Percentiles rank a stretch among this genome's conserved stretches.
phyloP scores from a whole-genome alignment of 2,113 vertebrate species.

The Neopipo cinnamomea region DNA sequence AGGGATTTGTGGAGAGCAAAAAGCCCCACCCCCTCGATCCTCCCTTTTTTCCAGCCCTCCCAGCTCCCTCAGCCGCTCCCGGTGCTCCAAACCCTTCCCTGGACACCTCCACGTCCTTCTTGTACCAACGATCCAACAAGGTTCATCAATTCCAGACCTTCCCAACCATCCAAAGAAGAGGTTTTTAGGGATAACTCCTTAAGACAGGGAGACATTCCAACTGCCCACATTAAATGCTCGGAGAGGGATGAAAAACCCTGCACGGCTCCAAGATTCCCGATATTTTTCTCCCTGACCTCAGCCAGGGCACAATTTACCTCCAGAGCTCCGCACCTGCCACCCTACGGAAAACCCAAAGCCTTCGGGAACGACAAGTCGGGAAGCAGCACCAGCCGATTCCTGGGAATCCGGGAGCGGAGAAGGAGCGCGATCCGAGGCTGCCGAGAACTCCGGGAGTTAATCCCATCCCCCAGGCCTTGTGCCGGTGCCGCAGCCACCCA shows the following conservation, averaged over 20 bases:
- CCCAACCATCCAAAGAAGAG: not conserved
- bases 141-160: not conserved
- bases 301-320: not conserved
- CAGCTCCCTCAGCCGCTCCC: not conserved
- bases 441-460: not conserved
- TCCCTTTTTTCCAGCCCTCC: not conserved
- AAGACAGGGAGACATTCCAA: not conserved
- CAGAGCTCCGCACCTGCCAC: not conserved
- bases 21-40: not conserved
- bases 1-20: not conserved
- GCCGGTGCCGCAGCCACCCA: conserved; percentile 33
- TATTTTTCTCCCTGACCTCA: not conserved
- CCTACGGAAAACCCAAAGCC: not conserved
- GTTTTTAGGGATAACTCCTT: not conserved
- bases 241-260: not conserved
- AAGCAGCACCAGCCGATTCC: not conserved
- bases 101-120: not conserved
- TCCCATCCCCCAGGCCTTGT: conserved; percentile 10
- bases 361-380: not conserved
- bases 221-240: not conserved
- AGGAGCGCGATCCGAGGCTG: not conserved
- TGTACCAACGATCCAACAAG: not conserved
- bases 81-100: not conserved
- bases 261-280: not conserved
- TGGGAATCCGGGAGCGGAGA: not conserved